Base-by-base conservation (phyloP, 2,113 vertebrate species). In the Miniopterus natalensis region DNA sequence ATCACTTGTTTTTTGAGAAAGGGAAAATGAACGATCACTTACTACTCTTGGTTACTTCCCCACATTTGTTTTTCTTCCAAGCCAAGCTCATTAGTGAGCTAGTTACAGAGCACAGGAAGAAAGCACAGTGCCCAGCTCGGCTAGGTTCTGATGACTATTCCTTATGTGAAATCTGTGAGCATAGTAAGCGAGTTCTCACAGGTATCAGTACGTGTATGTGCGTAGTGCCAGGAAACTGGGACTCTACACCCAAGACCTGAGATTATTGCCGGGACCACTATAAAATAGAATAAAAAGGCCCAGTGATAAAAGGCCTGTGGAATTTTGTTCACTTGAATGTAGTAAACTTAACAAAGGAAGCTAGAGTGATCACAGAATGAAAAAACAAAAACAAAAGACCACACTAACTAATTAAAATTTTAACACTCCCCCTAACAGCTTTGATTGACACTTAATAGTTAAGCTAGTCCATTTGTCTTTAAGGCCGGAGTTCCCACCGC, bases 381-480 rank as follows among this genome's bases (percentile, higher is more conserved):
- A 57, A 63, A 83, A 18, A 1, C 25, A 47, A 45, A n/a, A 61
- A 42, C 8, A 57, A 75, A 65, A 59, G 77, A 40, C 9, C 75
- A 47, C 4, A 1, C 18, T 84, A 93, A 78, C 81, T 97, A 98
- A 98, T 98, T 98, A 98, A 96, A 95, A 96, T 96, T 88, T 70
- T 65, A 49, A 96, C 98, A 96, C 85, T 40, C 71, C 31, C 88
- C 51, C 2, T 74, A 98, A 96, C 86, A 95, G 81, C 78, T 95
- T 96, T 98, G 98, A 99, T 95, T 98, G 99, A 98, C 98, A 97
- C 95, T 97, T 97, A 95, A 94, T 97, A 98, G 98, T 98, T 98
- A 98, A 98, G 97, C 96, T 94, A 91, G 92, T 92, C 95, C 97
- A 97, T 98, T 98, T 97, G 97, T 97, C 98, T 97, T 96, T 94